A percentile compares a stretch with the other conserved stretches of the same genome.
phyloP scores from a whole-genome alignment of 2,888 invertebrate genomes.

The Anthrax anthrax region DNA sequence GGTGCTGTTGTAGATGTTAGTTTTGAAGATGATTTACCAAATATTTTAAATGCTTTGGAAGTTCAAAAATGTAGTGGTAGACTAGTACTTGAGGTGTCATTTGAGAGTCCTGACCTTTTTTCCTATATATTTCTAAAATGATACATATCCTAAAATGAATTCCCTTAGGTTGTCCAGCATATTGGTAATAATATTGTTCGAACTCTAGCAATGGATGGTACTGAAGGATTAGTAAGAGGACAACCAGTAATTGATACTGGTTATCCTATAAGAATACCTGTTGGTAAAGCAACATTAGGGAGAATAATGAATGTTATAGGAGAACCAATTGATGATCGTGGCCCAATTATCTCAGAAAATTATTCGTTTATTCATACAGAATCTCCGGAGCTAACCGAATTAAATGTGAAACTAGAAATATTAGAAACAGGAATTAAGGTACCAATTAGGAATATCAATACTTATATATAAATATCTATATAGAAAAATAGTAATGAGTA shows the following conservation, averaged over 20 bases:
- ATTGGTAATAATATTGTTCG: slow-evolving; percentile 80
- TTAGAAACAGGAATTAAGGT: slow-evolving; percentile 77
- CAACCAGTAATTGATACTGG: slow-evolving; percentile 68
- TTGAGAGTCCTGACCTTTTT: not conserved
- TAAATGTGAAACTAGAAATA: slow-evolving; percentile 84
- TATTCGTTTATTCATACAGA: slow-evolving; percentile 76
- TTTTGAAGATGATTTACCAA: slow-evolving; percentile 78
- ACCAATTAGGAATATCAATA: too few relatives aligned
- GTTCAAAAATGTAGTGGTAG: slow-evolving; percentile 67
- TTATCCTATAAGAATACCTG: slow-evolving; percentile 79
- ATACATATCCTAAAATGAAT: not conserved
- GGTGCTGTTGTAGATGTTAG: slow-evolving; percentile 96
- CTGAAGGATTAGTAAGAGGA: slow-evolving; percentile 81
- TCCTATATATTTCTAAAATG: not conserved
- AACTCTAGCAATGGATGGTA: slow-evolving; percentile 88
- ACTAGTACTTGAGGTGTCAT: slow-evolving; percentile 61
- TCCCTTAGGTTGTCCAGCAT: slow-evolving; percentile 56
- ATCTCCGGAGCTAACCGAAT: slow-evolving; percentile 80
- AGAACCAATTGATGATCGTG: slow-evolving; percentile 71
- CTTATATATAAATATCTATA: too few relatives aligned
- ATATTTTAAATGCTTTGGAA: slow-evolving; percentile 87
- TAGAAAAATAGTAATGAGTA: too few relatives aligned
- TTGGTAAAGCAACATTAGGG: slow-evolving; percentile 78
- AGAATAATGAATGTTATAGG: slow-evolving; percentile 91
- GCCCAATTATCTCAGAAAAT: slow-evolving; percentile 66